Conservation (phyloP, 2,888 invertebrate genomes). For the Crematogaster levior region DNA sequence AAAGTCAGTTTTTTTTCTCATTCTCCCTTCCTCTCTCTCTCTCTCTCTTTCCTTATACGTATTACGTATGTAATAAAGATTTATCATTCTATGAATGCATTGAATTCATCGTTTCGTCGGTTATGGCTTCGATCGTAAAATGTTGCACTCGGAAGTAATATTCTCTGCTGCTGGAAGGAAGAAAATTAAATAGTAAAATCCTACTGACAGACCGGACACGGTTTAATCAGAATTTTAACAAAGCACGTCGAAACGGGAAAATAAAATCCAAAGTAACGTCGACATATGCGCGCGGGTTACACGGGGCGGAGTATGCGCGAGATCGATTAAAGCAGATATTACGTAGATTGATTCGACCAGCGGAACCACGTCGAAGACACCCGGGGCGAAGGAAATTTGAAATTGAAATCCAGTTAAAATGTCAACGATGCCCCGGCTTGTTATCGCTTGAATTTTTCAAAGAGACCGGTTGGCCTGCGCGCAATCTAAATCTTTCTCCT, state of each 20-base stretch:
- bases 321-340: slow-evolving; percentile 65
- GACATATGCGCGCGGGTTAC: slow-evolving; percentile 35
- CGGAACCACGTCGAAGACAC: slow-evolving; percentile 40
- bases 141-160: not conserved
- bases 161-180: slow-evolving; percentile 6
- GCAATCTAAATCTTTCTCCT: slow-evolving; percentile 52
- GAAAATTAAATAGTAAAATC: slow-evolving; percentile 47
- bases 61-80: not conserved
- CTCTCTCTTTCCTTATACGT: not conserved
- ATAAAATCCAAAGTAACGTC: slow-evolving; percentile 37
- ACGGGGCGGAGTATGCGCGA: slow-evolving; percentile 22
- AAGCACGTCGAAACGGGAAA: slow-evolving; percentile 43
- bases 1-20: not conserved
- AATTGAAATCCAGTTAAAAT: slow-evolving; percentile 76
- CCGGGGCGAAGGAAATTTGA: slow-evolving; percentile 64
- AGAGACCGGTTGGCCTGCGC: slow-evolving; percentile 58
- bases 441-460: slow-evolving; percentile 76
- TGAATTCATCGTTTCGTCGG: not conserved
- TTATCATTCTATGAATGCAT: slow-evolving; percentile 4
- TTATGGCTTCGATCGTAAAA: slow-evolving; percentile 29
- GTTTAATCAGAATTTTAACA: slow-evolving; percentile 52
- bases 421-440: slow-evolving; percentile 68
- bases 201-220: slow-evolving; percentile 41
- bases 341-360: slow-evolving; percentile 64
- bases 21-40: not conserved